A percentile compares a stretch with the other conserved stretches of the same genome.
Evolutionary conservation across 2,797 vertebrate genomes (phyloP).

Genomic region (Simalia tracyae): DNA sequence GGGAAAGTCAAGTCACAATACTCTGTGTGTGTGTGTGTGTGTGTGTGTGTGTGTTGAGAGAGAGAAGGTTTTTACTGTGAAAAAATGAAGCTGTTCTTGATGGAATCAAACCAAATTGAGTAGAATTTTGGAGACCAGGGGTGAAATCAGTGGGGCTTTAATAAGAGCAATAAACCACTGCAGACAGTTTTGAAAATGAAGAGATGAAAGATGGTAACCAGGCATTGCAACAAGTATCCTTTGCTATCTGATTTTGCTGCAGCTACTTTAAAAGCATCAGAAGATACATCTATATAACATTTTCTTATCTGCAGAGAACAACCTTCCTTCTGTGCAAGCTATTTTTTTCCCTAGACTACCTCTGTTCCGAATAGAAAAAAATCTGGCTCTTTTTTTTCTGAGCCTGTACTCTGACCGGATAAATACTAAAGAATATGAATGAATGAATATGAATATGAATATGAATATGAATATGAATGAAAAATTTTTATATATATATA

Average conservation of each 20-base stretch:
- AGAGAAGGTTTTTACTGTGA: not conserved
- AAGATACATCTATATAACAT: not conserved
- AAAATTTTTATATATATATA: not conserved
- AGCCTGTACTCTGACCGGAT: slow-evolving; percentile 67
- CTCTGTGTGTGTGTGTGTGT: not conserved
- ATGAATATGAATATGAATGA: not conserved
- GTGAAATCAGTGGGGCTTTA: not conserved
- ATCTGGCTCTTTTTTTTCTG: slow-evolving; percentile 70
- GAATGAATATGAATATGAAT: too few relatives aligned
- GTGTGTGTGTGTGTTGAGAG: not conserved
- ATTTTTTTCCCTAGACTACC: slow-evolving; percentile 57
- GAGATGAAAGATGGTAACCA: not conserved
- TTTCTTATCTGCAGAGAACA: not conserved
- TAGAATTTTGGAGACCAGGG: not conserved
- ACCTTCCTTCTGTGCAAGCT: slow-evolving; percentile 41
- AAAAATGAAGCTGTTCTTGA: not conserved
- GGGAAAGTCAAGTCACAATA: not conserved
- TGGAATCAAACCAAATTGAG: not conserved
- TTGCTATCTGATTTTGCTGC: not conserved
- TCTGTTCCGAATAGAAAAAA: slow-evolving; percentile 60
- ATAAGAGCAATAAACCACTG: slow-evolving; percentile 6
- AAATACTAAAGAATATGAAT: slow-evolving; percentile 35
- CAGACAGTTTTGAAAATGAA: not conserved
- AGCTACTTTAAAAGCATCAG: not conserved
- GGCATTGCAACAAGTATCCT: not conserved